Conservation (phyloP, 37 sponge, comb jelly and placozoan genomes). For the Dysidea cf. avara region DNA sequence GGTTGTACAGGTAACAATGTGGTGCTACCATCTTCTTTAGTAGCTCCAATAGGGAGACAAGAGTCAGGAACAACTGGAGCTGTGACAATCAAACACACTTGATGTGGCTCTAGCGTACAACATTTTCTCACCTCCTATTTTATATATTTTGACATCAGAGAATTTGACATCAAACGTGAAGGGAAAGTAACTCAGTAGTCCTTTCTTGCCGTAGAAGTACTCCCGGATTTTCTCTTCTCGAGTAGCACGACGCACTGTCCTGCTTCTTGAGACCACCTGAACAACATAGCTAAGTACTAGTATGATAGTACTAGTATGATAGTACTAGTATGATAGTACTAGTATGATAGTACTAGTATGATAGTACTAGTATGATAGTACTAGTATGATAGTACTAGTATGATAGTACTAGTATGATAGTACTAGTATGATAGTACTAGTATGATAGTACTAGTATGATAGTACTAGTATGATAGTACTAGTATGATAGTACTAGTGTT, state of each 20-base stretch:
- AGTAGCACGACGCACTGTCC: slow-evolving; percentile 45
- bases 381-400: no score
- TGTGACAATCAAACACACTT: slow-evolving; percentile 20
- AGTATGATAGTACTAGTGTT: no score
- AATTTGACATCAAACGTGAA: slow-evolving; percentile 85
- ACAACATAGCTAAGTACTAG: no score
- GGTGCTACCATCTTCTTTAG: slow-evolving; percentile 69
- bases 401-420: no score
- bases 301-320: no score
- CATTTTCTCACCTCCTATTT: slow-evolving; percentile 74
- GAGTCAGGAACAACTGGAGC: slow-evolving; percentile 78
- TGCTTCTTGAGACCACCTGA: slow-evolving; percentile 72
- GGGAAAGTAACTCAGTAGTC: slow-evolving; percentile 52
- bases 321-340: no score
- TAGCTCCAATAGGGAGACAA: slow-evolving; percentile 73
- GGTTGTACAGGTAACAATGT: slow-evolving; percentile 66
- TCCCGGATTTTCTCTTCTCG: slow-evolving; percentile 55
- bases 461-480: no score
- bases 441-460: no score
- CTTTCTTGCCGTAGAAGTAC: slow-evolving; percentile 90
- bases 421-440: no score
- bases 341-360: no score
- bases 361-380: no score
- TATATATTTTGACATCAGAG: slow-evolving; percentile 79
- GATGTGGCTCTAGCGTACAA: neutral